These are phyloP conservation scores for Strix aluco DNA, from an alignment of 2,113 vertebrate species.

Conservation along the genomic window DNA sequence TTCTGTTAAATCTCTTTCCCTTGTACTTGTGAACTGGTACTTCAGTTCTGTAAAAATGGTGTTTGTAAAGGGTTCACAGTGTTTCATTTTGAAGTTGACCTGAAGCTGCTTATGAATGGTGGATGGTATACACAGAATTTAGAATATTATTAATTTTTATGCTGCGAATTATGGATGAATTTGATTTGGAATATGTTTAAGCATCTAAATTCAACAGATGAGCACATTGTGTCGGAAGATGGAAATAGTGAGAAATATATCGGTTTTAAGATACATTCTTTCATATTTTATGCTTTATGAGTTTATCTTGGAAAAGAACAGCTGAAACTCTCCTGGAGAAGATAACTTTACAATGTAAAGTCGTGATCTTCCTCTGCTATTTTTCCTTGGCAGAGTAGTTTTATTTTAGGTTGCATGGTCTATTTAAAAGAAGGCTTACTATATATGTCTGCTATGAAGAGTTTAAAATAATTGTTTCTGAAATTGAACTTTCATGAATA, in stretches of 20 bases:
- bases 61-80: slow-evolving; percentile 76
- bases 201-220: slow-evolving; percentile 3
- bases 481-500: slow-evolving; percentile 15
- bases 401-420: neutral
- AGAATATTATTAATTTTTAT: neutral
- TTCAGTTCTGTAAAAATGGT: slow-evolving; percentile 80
- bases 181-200: neutral
- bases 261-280: neutral
- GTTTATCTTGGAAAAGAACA: slow-evolving; percentile 4
- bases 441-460: slow-evolving; percentile 10
- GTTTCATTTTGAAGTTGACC: slow-evolving; percentile 66
- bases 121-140: slow-evolving; percentile 21
- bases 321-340: slow-evolving; percentile 10
- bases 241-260: slow-evolving; percentile 1
- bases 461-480: slow-evolving; percentile 30
- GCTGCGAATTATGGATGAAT: neutral
- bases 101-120: slow-evolving; percentile 63
- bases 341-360: neutral
- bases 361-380: slow-evolving; percentile 39
- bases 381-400: slow-evolving; percentile 9
- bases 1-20: slow-evolving; percentile 81
- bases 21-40: slow-evolving; percentile 81
- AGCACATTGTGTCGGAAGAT: slow-evolving; percentile 16
- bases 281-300: neutral
- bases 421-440: neutral